Conservation (phyloP, 1,140 invertebrate species). For the Gerris buenoi region DNA sequence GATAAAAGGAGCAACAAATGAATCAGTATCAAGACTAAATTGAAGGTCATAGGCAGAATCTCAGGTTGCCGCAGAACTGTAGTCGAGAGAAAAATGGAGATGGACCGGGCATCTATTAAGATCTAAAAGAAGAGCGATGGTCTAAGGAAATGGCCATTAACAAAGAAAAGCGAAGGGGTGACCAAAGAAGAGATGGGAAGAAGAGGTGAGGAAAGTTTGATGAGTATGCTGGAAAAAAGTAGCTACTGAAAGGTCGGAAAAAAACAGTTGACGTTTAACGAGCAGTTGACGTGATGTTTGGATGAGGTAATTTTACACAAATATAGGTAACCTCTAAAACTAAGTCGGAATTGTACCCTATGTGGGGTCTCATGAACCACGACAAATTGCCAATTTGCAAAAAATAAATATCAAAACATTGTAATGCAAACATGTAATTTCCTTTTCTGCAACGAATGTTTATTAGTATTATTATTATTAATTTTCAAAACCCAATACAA, state of each 20-base stretch:
- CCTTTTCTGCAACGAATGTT: too few species aligned
- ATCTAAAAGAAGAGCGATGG: background rate
- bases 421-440: too few species aligned
- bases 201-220: background rate
- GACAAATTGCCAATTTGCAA: background rate
- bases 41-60: background rate
- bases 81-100: too few species aligned
- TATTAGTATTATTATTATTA: too few species aligned
- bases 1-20: background rate
- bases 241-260: background rate
- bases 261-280: background rate
- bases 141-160: background rate
- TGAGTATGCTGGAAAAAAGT: background rate
- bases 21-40: constrained; percentile 1
- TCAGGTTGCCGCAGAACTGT: too few species aligned
- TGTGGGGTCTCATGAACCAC: background rate
- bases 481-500: too few species aligned
- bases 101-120: background rate
- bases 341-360: background rate
- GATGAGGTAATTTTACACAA: constrained; percentile 1
- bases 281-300: background rate
- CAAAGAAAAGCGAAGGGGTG: background rate
- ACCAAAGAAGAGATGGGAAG: background rate
- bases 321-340: background rate
- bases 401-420: background rate